Conservation (phyloP, 2,888 invertebrate species). For the Ophioninae sp. region DNA sequence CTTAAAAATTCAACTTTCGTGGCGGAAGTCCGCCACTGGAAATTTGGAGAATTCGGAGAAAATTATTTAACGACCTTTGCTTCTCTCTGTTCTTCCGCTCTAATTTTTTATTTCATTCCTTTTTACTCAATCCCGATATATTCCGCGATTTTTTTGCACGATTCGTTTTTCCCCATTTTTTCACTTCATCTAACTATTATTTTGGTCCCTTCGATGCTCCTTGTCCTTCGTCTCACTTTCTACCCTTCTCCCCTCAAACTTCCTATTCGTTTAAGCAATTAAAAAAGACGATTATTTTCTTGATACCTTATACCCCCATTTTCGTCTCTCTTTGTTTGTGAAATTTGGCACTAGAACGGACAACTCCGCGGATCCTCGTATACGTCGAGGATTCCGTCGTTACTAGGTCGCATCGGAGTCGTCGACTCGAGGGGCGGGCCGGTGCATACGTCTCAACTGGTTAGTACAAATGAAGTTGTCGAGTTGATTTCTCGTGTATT, state of each 20-base stretch:
- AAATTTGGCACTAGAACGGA: not conserved
- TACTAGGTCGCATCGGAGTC: conserved; percentile 25
- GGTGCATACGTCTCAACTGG: conserved; percentile 66
- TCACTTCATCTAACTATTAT: no score
- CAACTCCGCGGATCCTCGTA: not conserved
- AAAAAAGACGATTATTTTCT: not conserved
- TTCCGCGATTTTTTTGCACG: no score
- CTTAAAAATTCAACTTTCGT: no score
- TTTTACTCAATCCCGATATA: no score
- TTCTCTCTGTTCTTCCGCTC: not conserved
- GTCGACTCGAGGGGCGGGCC: conserved; percentile 33
- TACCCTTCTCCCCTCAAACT: no score
- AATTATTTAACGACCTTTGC: not conserved
- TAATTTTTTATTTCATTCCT: no score
- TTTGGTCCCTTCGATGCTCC: no score
- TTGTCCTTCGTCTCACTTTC: no score
- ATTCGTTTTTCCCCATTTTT: not conserved
- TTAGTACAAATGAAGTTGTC: conserved; percentile 70
- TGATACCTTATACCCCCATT: not conserved
- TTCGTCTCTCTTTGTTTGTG: not conserved
- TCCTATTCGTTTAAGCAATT: no score
- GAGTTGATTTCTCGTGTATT: conserved; percentile 61
- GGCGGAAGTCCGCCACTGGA: no score
- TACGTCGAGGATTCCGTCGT: not conserved
- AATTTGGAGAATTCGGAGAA: not conserved